Evolutionary conservation across 2,113 vertebrate species (phyloP).

Genomic region (Urocitellus parryii): DNA sequence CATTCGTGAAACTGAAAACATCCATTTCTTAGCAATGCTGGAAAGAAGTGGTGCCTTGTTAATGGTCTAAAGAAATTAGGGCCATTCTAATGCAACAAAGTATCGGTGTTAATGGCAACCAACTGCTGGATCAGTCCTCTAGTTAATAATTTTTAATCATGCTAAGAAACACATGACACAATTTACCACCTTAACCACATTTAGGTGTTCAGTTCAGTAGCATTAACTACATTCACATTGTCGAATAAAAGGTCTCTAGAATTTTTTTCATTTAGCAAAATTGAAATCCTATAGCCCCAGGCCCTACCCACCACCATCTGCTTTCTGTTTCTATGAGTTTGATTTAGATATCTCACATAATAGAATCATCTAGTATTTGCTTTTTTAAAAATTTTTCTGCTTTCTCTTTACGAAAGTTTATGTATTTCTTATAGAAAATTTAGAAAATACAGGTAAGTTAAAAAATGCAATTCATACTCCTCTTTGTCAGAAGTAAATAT

Average conservation of each 20-base stretch:
- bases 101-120: not conserved
- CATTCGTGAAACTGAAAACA: not conserved
- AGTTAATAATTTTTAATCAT: not conserved
- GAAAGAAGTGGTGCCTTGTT: not conserved
- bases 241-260: not conserved
- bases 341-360: not conserved
- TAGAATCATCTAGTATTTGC: not conserved
- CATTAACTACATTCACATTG: not conserved
- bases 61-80: constrained; percentile 31
- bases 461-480: no score
- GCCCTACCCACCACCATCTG: not conserved
- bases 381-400: no score
- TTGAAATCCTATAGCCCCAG: not conserved
- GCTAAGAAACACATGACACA: not conserved
- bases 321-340: not conserved
- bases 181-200: not conserved
- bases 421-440: no score
- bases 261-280: not conserved
- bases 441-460: no score
- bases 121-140: not conserved
- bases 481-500: no score
- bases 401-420: no score
- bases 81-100: not conserved
- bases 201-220: not conserved
- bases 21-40: constrained; percentile 23